phyloP scores from a whole-genome alignment of 2,113 vertebrate genomes.

The Dipodomys stephensi region DNA sequence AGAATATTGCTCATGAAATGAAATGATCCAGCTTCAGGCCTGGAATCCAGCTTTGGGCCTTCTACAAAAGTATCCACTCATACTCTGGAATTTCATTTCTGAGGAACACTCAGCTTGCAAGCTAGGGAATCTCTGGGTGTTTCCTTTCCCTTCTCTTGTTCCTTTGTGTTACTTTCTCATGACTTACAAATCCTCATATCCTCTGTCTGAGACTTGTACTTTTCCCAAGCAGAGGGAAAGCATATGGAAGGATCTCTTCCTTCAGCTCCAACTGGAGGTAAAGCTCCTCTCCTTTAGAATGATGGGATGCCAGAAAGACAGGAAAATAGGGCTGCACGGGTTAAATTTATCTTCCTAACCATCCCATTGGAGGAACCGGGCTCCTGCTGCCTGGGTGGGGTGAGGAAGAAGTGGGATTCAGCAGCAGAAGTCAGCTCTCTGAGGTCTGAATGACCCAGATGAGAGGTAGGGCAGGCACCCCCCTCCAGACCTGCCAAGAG shows the following conservation, averaged over 20 bases:
- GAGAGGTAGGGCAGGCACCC: neutral
- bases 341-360: too few species aligned
- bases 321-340: neutral
- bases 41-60: neutral
- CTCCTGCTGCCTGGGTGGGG: too few species aligned
- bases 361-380: neutral
- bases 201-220: neutral
- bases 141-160: too few species aligned
- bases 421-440: neutral
- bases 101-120: neutral
- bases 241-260: neutral
- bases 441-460: neutral
- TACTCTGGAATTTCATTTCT: too few species aligned
- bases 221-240: neutral
- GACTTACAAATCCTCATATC: too few species aligned
- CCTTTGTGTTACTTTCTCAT: neutral
- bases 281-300: neutral
- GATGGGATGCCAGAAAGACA: neutral
- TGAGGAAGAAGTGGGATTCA: neutral
- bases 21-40: rapidly evolving
- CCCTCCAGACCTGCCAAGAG: neutral
- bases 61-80: too few species aligned
- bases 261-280: neutral
- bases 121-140: too few species aligned
- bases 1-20: neutral